Evolutionary conservation across 2,888 invertebrate species (phyloP), one percentile per base, ranked within the genome.

Genomic region (Thymelicus sylvestris): DNA sequence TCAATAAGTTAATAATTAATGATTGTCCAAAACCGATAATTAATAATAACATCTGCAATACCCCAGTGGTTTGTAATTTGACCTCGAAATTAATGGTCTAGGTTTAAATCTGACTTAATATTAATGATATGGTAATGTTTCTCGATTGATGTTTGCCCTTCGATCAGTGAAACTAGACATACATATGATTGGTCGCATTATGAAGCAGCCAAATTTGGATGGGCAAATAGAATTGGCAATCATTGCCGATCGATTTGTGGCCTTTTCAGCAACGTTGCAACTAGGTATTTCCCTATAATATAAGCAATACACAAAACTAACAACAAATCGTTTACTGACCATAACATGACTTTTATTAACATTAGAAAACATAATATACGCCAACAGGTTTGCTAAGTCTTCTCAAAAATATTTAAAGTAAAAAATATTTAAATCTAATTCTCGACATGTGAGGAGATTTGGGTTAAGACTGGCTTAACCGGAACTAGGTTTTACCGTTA

Each of bases 1-100:
- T 52, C 19, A 52, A 52, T 52, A 19, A 0, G 15, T 52, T 52
- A 52, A 52, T 52, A 52, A 52, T 52, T 52, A 52, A 52, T 52
- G 19, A 19, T 19, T 19, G 50, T 52, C 19, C 15, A 52, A 52
- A 52, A 52, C 19, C 19, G 15, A 52, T 52, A 52, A 52, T 52
- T 52, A 52, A 52, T 50, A 52, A 19, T 52, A 19, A 52, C 15
- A 15, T 41, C 12, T 44, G 44, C 12, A 19, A 52, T 15, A 15
- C 50, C 50, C 50, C 19, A 52, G 50, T 15, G 15, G 50, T 52
- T 52, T 19, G 50, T 19, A 52, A 52, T 52, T 0, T 19, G 50
- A 7, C 50, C 50, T 52, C 19, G 7, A 6, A 19, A 52, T 52
- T 48, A n/a, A 48, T 48, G 48, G 48, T 7, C 5, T 48, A 7